Evolutionary conservation across 2,797 vertebrate genomes (phyloP).

Genomic region (Phrynocephalus forsythii): DNA sequence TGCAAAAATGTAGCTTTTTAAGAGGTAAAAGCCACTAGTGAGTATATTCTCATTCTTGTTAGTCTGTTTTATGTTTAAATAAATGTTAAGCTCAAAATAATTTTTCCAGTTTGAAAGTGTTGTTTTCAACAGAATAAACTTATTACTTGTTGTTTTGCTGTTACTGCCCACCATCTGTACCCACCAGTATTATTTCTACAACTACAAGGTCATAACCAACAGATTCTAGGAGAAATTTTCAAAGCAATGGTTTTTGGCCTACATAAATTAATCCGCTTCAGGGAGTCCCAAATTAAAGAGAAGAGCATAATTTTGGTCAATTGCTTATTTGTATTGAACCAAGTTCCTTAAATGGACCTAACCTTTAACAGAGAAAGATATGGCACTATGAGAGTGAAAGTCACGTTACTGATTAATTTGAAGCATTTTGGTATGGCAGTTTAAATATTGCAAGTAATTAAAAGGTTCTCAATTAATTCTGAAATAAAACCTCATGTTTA

Average conservation of each 20-base stretch:
- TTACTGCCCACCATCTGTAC: neutral
- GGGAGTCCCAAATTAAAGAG: neutral
- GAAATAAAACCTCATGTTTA: conserved; percentile 17
- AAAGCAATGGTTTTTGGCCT: neutral
- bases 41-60: neutral
- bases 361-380: neutral
- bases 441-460: neutral
- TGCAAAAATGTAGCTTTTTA: neutral
- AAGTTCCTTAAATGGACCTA: neutral
- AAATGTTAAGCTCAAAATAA: neutral
- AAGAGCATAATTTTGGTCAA: neutral
- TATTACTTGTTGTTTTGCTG: neutral
- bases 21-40: neutral
- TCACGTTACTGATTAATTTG: neutral
- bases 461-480: neutral
- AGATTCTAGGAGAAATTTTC: neutral
- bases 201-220: neutral
- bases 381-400: neutral
- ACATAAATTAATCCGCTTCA: neutral
- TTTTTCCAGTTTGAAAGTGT: neutral
- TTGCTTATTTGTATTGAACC: neutral
- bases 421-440: conserved; percentile 9
- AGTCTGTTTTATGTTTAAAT: neutral
- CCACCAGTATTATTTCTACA: neutral
- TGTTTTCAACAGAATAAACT: neutral